phyloP scores from a whole-genome alignment of 1,140 invertebrate species.

The Saccostrea glomerata region DNA sequence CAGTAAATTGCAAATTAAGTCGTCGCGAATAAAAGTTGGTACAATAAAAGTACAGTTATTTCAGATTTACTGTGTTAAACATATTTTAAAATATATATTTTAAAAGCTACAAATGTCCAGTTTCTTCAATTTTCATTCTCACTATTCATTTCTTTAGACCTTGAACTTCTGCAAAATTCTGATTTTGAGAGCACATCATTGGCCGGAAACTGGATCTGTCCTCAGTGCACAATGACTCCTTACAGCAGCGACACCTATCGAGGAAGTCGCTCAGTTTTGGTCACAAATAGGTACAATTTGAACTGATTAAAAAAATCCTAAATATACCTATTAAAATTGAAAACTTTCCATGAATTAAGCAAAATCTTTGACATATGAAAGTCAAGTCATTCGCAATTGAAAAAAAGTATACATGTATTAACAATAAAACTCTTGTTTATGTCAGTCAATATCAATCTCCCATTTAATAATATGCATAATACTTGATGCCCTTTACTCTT shows the following conservation, averaged over 20 bases:
- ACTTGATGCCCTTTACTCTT: neutral
- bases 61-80: neutral
- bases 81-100: neutral
- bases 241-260: neutral
- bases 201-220: slow-evolving; percentile 37
- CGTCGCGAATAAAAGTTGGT: too few relatives aligned
- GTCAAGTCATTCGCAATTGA: neutral
- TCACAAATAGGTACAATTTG: slow-evolving; percentile 16
- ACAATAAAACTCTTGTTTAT: neutral
- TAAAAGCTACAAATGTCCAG: neutral
- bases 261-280: neutral
- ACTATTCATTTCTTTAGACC: neutral
- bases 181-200: slow-evolving; percentile 41
- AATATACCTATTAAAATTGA: too few relatives aligned
- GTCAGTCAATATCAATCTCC: neutral
- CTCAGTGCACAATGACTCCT: neutral
- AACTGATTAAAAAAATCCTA: neutral
- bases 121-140: neutral
- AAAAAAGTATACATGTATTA: neutral
- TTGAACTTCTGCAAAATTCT: slow-evolving; percentile 38
- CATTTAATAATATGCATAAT: neutral
- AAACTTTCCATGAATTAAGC: too few relatives aligned
- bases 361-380: neutral
- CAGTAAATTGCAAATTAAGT: too few relatives aligned
- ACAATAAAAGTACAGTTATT: too few relatives aligned